Evolutionary conservation across 2,797 vertebrate genomes (phyloP).

Genomic region (Geotrypetes seraphini): DNA sequence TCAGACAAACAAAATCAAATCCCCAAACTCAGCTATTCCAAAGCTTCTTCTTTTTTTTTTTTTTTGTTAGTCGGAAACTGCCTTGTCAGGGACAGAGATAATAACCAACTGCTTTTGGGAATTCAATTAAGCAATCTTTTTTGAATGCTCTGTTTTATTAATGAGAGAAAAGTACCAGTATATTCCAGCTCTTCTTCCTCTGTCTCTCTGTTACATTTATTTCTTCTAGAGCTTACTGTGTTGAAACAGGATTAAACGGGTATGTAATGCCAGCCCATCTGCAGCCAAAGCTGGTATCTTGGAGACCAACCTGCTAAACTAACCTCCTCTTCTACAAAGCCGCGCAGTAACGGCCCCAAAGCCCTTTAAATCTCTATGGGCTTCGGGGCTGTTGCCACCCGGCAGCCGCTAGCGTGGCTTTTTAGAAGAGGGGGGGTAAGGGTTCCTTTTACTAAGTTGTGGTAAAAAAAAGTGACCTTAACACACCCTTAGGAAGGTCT

Average conservation of each 20-base stretch:
- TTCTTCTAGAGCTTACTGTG: neutral
- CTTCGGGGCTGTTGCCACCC: too few relatives aligned
- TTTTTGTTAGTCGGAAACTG: neutral
- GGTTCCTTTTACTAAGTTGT: fast-evolving
- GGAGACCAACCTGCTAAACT: neutral
- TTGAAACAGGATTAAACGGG: slow-evolving; percentile 7
- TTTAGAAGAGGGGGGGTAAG: too few relatives aligned
- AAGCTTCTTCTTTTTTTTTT: slow-evolving; percentile 16
- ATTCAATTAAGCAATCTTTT: too few relatives aligned
- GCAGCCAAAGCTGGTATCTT: too few relatives aligned
- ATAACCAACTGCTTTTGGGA: slow-evolving; percentile 3
- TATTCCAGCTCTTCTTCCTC: neutral
- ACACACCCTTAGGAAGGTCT: too few relatives aligned
- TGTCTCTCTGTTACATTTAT: neutral
- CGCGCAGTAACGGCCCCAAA: too few relatives aligned
- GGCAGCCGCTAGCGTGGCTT: too few relatives aligned
- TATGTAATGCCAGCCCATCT: neutral
- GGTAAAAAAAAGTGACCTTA: too few relatives aligned
- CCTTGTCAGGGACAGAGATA: neutral
- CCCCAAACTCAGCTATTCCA: slow-evolving; percentile 16
- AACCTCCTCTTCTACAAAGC: too few relatives aligned
- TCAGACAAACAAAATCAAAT: neutral
- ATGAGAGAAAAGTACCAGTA: neutral
- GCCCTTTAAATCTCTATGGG: too few relatives aligned
- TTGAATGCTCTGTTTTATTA: too few relatives aligned